These are phyloP conservation scores for Orbicella faveolata DNA, from an alignment of 64 coral and sea anemone genomes.

Conservation along the genomic window DNA sequence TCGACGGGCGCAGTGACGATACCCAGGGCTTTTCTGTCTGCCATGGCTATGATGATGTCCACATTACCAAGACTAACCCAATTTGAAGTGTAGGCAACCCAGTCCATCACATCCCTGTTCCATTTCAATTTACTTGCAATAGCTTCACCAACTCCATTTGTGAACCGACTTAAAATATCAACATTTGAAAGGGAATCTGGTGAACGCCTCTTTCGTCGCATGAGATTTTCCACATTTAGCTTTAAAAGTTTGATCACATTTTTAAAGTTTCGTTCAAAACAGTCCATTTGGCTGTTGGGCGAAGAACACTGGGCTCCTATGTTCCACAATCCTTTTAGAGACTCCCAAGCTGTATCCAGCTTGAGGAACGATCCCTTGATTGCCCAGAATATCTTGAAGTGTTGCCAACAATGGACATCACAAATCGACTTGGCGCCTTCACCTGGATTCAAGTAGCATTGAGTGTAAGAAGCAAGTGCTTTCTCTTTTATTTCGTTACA, in stretches of 20 bases:
- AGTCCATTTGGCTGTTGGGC: background rate
- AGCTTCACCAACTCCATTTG: constrained; percentile 22
- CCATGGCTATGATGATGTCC: constrained; percentile 21
- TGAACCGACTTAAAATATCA: background rate
- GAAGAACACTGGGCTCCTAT: background rate
- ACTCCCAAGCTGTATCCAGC: constrained; percentile 27
- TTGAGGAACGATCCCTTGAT: constrained; percentile 19
- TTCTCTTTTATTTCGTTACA: constrained; percentile 37
- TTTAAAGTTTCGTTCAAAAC: background rate
- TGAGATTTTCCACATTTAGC: constrained; percentile 9
- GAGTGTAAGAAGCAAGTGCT: constrained; percentile 43
- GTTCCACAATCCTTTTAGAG: constrained; percentile 41
- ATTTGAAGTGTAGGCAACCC: constrained; percentile 14
- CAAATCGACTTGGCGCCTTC: constrained; percentile 35
- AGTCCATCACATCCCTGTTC: constrained; percentile 45
- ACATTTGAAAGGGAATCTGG: too few relatives aligned
- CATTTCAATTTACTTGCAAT: constrained; percentile 36
- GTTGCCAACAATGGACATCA: constrained; percentile 26
- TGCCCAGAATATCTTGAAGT: constrained; percentile 33
- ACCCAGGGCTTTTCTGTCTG: constrained; percentile 42
- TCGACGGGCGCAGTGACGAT: background rate
- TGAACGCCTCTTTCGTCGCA: background rate
- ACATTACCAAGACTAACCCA: background rate
- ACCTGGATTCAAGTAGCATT: constrained; percentile 43
- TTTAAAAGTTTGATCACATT: background rate